phyloP scores from a whole-genome alignment of 2,113 vertebrate species.

The Scomber scombrus region DNA sequence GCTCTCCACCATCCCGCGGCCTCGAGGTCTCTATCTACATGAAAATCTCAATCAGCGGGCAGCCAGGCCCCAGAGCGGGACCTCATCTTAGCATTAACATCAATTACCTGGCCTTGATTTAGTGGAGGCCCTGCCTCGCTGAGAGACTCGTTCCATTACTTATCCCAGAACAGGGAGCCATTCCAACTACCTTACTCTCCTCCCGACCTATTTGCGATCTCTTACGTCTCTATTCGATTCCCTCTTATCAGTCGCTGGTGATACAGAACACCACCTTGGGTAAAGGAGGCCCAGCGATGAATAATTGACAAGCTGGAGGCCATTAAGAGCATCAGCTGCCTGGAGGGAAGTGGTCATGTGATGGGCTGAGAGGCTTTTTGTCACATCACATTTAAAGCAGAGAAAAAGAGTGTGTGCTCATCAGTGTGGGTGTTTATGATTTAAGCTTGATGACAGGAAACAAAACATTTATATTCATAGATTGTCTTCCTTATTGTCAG shows the following conservation, averaged over 20 bases:
- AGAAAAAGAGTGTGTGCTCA: slow-evolving; percentile 12
- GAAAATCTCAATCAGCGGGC: slow-evolving; percentile 52
- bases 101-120: slow-evolving; percentile 78
- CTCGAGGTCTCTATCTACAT: slow-evolving; percentile 63
- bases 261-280: slow-evolving; percentile 71
- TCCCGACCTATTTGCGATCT: slow-evolving; percentile 48
- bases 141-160: slow-evolving; percentile 71
- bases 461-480: slow-evolving; percentile 22
- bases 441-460: slow-evolving; percentile 18
- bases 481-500: neutral
- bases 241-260: slow-evolving; percentile 63
- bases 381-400: slow-evolving; percentile 50
- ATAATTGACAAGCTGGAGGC: slow-evolving; percentile 83
- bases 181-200: slow-evolving; percentile 21
- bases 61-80: slow-evolving; percentile 52
- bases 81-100: slow-evolving; percentile 74
- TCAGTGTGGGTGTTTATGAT: slow-evolving; percentile 21
- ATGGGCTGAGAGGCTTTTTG: slow-evolving; percentile 46
- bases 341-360: slow-evolving; percentile 71
- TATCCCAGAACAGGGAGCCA: slow-evolving; percentile 48
- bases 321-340: slow-evolving; percentile 76
- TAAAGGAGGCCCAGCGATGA: slow-evolving; percentile 71
- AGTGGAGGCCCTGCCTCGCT: slow-evolving; percentile 61
- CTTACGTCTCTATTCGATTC: slow-evolving; percentile 54
- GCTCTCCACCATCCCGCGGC: slow-evolving; percentile 23